These are phyloP conservation scores for Lochmaea crataegi DNA, from an alignment of 2,888 invertebrate genomes.

Conservation along the genomic window DNA sequence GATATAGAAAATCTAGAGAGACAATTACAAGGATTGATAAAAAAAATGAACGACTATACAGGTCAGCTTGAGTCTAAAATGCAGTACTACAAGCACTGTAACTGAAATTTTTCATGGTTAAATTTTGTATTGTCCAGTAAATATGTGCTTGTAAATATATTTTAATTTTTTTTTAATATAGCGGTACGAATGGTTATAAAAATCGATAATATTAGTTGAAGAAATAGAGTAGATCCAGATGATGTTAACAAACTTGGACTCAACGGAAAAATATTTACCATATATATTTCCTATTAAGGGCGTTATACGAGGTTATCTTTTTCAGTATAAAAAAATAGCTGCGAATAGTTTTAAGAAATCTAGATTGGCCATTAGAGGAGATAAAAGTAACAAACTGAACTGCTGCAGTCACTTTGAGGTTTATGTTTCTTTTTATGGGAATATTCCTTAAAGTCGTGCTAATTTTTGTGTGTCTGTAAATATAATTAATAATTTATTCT, in stretches of 20 bases:
- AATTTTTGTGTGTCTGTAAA: constrained; percentile 39
- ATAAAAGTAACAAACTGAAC: not conserved
- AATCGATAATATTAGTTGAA: not conserved
- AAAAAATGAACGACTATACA: constrained; percentile 73
- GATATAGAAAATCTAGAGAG: constrained; percentile 69
- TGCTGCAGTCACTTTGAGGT: no score
- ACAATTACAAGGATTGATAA: constrained; percentile 72
- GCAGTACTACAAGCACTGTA: constrained; percentile 73
- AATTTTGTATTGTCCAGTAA: constrained; percentile 34
- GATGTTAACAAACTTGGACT: not conserved
- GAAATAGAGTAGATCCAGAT: not conserved
- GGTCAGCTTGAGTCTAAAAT: constrained; percentile 71
- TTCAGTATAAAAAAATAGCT: not conserved
- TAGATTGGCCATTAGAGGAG: no score
- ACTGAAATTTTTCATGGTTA: constrained; percentile 23
- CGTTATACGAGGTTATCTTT: no score
- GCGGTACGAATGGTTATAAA: constrained; percentile 7
- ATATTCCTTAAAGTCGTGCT: not conserved
- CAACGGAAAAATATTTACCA: no score
- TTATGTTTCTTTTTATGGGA: not conserved
- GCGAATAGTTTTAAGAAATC: not conserved
- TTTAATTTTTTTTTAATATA: constrained; percentile 21
- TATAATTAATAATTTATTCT: constrained; percentile 40
- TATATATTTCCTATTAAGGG: no score
- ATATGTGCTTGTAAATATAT: constrained; percentile 41